phyloP scores from a whole-genome alignment of 2,113 vertebrate species.

The Stegostoma tigrinum region DNA sequence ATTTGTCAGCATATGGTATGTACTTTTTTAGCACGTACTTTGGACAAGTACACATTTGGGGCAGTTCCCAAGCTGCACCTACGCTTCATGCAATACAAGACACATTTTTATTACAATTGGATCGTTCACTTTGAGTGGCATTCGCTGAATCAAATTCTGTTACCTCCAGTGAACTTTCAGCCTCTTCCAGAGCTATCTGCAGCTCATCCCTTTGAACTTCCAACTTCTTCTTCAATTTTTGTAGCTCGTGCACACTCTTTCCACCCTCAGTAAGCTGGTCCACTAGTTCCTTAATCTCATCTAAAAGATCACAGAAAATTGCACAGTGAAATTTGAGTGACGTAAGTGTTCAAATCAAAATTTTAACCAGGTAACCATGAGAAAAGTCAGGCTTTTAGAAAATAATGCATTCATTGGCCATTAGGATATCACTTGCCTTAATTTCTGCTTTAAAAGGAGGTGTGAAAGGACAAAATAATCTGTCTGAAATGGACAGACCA shows the following conservation, averaged over 20 bases:
- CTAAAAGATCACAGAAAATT: slow-evolving; percentile 43
- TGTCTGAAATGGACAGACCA: background rate
- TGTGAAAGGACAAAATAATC: background rate
- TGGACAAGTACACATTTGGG: background rate
- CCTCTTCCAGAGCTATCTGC: slow-evolving; percentile 63
- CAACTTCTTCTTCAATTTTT: slow-evolving; percentile 59
- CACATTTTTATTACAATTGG: background rate
- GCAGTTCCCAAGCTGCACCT: background rate
- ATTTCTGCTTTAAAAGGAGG: background rate
- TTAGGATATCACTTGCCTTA: background rate
- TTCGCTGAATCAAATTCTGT: slow-evolving; percentile 9
- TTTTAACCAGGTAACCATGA: background rate
- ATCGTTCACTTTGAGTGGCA: background rate
- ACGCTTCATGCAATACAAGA: background rate
- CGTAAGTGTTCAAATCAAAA: background rate
- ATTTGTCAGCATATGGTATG: background rate
- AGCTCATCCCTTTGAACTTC: slow-evolving; percentile 64
- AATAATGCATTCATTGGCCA: background rate
- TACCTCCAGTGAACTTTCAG: slow-evolving; percentile 60
- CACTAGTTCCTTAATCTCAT: slow-evolving; percentile 67
- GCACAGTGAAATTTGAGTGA: background rate
- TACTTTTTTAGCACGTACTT: background rate
- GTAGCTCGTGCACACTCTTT: slow-evolving; percentile 55
- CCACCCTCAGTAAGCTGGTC: slow-evolving; percentile 61
- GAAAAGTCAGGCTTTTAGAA: background rate